Conservation (phyloP, 1,140 invertebrate genomes). For the Idris sp. region DNA sequence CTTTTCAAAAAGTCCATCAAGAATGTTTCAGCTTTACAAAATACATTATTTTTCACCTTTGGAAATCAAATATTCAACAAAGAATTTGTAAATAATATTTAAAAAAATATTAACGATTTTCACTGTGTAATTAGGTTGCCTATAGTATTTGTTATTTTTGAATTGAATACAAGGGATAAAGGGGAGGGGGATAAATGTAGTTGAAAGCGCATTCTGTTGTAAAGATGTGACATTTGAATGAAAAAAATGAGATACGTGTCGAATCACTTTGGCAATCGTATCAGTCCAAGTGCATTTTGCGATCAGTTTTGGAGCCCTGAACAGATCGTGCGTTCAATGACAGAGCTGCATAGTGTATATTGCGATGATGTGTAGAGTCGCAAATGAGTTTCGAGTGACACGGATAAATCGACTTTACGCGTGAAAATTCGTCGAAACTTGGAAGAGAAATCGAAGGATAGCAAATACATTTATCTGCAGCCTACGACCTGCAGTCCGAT, state of each 20-base stretch:
- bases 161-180: no score
- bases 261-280: constrained; percentile 55
- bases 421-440: constrained; percentile 57
- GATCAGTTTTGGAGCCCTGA: constrained; percentile 42
- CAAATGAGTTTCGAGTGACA: constrained; percentile 64
- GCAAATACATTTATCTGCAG: constrained; percentile 63
- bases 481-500: constrained; percentile 59
- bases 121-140: no score
- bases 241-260: constrained; percentile 52
- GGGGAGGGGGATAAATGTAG: no score
- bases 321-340: constrained; percentile 39
- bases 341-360: constrained; percentile 27
- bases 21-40: no score
- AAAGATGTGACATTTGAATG: constrained; percentile 42
- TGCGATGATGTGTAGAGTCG: constrained; percentile 55
- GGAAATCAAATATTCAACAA: no score
- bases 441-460: constrained; percentile 62
- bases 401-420: constrained; percentile 64
- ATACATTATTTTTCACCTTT: no score
- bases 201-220: constrained; percentile 20
- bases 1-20: no score
- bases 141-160: no score
- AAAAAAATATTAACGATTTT: no score
- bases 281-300: constrained; percentile 53
- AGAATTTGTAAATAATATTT: no score